These are phyloP conservation scores for Haliclystus octoradiatus DNA, from an alignment of 30 jellyfish, hydroid and myxozoan genomes.

Conservation along the genomic window DNA sequence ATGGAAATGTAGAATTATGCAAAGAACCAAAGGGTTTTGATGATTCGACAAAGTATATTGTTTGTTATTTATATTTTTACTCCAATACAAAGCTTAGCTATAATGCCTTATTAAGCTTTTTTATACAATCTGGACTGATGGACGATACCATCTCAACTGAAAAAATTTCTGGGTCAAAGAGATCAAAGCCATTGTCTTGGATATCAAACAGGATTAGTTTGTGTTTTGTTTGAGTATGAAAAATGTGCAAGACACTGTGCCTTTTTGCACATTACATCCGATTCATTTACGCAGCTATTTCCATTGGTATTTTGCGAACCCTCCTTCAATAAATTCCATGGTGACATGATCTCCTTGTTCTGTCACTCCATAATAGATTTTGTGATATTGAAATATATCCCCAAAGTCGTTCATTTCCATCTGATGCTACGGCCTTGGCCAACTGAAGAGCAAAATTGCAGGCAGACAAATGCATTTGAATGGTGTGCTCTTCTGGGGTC, in stretches of 20 bases:
- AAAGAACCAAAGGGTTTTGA: too few species aligned
- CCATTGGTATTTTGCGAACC: conserved; percentile 30
- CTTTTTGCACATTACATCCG: conserved; percentile 10
- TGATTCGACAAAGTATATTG: too few species aligned
- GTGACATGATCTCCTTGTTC: conserved; percentile 5
- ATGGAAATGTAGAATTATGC: too few species aligned
- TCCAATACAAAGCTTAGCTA: too few species aligned
- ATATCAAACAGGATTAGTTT: conserved; percentile 9
- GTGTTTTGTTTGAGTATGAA: conserved; percentile 3
- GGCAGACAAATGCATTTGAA: conserved; percentile 27
- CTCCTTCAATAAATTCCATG: conserved; percentile 21
- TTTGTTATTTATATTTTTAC: too few species aligned
- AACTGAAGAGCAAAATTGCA: conserved; percentile 15
- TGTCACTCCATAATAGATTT: conserved; percentile 1
- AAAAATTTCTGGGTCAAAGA: conserved; percentile 27
- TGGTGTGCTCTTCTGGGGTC: conserved; percentile 14
- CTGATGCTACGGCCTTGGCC: background rate
- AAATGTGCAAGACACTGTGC: conserved; percentile 21
- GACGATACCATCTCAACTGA: too few species aligned
- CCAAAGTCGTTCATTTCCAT: conserved; percentile 4
- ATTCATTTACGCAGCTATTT: background rate
- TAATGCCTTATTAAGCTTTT: too few species aligned
- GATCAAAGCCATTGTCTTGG: conserved; percentile 14
- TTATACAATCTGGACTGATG: too few species aligned
- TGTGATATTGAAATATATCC: background rate